Evolutionary conservation across 2,113 vertebrate genomes (phyloP).

Genomic region (Dromiciops gliroides): DNA sequence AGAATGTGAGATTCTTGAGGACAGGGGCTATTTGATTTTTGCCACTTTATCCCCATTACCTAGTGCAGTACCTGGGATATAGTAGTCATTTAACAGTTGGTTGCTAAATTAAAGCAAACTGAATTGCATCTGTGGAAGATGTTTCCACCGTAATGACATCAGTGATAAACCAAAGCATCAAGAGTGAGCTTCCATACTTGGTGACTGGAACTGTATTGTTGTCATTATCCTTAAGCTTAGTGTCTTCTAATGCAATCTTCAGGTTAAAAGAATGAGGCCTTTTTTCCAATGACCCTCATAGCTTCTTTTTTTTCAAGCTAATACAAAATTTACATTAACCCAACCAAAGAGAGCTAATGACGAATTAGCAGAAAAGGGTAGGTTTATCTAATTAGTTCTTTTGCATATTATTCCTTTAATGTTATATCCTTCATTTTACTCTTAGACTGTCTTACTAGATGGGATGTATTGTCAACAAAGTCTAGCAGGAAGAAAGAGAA

Average conservation of each 20-base stretch:
- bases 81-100: not conserved
- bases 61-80: not conserved
- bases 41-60: not conserved
- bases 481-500: too few species aligned
- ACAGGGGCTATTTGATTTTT: not conserved
- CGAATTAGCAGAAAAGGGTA: not conserved
- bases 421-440: not conserved
- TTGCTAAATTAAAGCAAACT: not conserved
- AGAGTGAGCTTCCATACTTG: not conserved
- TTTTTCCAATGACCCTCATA: not conserved
- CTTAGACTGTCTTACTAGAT: not conserved
- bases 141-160: not conserved
- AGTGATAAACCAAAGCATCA: not conserved
- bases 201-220: not conserved
- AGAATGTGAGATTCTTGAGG: not conserved
- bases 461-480: not conserved
- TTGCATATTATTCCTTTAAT: not conserved
- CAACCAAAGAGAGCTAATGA: not conserved
- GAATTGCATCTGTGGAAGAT: not conserved
- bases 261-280: not conserved
- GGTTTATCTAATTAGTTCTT: not conserved
- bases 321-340: not conserved
- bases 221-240: not conserved
- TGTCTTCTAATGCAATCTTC: not conserved
- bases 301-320: not conserved